Evolutionary conservation across 2,113 vertebrate species (phyloP).

Genomic region (Heterochromis multidens): DNA sequence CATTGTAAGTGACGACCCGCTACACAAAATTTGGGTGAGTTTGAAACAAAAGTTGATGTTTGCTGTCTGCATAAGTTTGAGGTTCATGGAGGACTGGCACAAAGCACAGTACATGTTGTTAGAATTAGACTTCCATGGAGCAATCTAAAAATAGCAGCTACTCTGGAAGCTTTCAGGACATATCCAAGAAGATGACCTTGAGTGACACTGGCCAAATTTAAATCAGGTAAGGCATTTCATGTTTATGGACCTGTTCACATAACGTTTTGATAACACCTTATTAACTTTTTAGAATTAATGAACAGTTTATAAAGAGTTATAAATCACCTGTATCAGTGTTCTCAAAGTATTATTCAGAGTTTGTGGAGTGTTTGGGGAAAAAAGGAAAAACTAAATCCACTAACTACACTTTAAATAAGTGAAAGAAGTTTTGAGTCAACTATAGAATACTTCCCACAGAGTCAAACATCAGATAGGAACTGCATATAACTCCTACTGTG

Average conservation of each 20-base stretch:
- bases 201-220: neutral
- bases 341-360: neutral
- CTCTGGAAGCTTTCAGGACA: neutral
- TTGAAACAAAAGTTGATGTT: neutral
- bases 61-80: neutral
- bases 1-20: neutral
- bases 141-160: rapidly evolving
- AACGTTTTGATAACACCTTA: neutral
- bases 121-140: neutral
- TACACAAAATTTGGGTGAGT: neutral
- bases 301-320: neutral
- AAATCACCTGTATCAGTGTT: neutral
- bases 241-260: neutral
- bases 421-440: neutral
- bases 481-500: constrained; percentile 4
- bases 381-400: neutral
- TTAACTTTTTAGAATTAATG: neutral
- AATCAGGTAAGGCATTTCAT: neutral
- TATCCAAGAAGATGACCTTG: no score
- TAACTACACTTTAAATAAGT: neutral
- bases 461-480: neutral
- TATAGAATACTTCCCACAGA: neutral
- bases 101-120: neutral
- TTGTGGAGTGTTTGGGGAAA: neutral
- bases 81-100: neutral